Evolutionary conservation across 2,113 vertebrate species (phyloP).

Genomic region (Amphiprion ocellaris): DNA sequence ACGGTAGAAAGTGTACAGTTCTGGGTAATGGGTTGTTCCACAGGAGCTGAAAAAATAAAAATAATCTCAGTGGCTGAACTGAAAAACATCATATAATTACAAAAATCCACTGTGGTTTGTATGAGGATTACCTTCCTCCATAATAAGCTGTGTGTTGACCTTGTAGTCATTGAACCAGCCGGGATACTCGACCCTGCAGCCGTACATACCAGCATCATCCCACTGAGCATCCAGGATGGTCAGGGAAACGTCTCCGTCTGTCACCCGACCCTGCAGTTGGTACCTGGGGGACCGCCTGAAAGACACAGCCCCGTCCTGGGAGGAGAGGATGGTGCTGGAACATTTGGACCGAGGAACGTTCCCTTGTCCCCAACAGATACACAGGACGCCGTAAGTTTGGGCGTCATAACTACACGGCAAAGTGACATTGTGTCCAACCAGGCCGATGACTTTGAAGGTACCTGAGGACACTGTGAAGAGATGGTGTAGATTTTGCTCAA

Average conservation of each 20-base stretch:
- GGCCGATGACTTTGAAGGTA: slow-evolving; percentile 65
- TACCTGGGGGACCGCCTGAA: slow-evolving; percentile 61
- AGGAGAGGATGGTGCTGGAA: slow-evolving; percentile 72
- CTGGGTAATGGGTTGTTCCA: slow-evolving; percentile 13
- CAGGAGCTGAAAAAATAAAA: slow-evolving; percentile 22
- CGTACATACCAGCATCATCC: slow-evolving; percentile 84
- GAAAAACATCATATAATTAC: background rate
- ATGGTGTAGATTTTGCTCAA: slow-evolving; percentile 9
- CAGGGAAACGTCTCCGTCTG: slow-evolving; percentile 81
- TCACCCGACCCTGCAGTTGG: slow-evolving; percentile 66
- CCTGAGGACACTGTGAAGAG: slow-evolving; percentile 45
- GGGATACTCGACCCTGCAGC: slow-evolving; percentile 84
- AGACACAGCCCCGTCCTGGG: slow-evolving; percentile 44
- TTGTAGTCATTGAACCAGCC: slow-evolving; percentile 87
- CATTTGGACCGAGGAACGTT: slow-evolving; percentile 71
- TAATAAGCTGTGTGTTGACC: slow-evolving; percentile 41
- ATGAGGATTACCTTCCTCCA: slow-evolving; percentile 55
- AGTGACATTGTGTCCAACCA: slow-evolving; percentile 75
- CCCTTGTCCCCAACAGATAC: slow-evolving; percentile 85
- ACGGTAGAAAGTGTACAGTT: background rate
- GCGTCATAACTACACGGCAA: slow-evolving; percentile 83
- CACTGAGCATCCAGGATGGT: slow-evolving; percentile 70
- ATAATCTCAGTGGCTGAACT: background rate
- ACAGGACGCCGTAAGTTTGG: background rate
- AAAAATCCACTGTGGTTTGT: background rate